A percentile compares a stretch with the other conserved stretches of the same genome.
These are phyloP conservation scores for Proisotoma minuta DNA, from an alignment of 2,888 invertebrate species.

Conservation along the genomic window DNA sequence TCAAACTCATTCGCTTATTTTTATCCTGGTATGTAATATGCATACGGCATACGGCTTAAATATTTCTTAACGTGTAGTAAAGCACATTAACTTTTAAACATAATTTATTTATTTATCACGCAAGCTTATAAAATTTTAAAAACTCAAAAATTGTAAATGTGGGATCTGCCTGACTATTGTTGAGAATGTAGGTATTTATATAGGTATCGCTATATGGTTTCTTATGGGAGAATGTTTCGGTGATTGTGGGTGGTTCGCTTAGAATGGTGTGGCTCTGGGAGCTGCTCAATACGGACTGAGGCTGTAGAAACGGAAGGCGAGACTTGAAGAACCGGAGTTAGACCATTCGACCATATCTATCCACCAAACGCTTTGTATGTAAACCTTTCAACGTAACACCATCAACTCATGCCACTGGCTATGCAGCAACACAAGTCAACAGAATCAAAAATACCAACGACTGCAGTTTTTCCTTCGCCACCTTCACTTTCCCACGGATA, in stretches of 20 bases:
- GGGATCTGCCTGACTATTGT: too few species aligned
- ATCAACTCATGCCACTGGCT: neutral
- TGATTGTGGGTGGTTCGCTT: neutral
- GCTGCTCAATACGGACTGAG: conserved; percentile 10
- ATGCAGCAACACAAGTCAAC: neutral
- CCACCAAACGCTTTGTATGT: neutral
- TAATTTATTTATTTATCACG: too few species aligned
- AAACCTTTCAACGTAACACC: too few species aligned
- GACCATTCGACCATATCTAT: neutral
- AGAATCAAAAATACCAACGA: neutral
- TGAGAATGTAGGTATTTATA: too few species aligned
- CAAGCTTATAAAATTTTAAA: too few species aligned
- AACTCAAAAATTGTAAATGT: too few species aligned
- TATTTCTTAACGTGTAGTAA: too few species aligned
- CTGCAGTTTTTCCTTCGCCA: neutral
- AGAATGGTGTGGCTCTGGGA: neutral
- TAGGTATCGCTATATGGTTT: too few species aligned
- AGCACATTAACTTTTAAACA: too few species aligned
- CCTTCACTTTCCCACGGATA: conserved; percentile 2
- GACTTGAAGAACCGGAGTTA: neutral
- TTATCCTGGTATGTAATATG: too few species aligned
- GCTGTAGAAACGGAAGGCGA: neutral
- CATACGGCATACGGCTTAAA: too few species aligned
- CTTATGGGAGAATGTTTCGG: neutral
- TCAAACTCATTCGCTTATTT: too few species aligned